phyloP scores from a whole-genome alignment of 1,140 invertebrate genomes.

The Brachystomella parvula region DNA sequence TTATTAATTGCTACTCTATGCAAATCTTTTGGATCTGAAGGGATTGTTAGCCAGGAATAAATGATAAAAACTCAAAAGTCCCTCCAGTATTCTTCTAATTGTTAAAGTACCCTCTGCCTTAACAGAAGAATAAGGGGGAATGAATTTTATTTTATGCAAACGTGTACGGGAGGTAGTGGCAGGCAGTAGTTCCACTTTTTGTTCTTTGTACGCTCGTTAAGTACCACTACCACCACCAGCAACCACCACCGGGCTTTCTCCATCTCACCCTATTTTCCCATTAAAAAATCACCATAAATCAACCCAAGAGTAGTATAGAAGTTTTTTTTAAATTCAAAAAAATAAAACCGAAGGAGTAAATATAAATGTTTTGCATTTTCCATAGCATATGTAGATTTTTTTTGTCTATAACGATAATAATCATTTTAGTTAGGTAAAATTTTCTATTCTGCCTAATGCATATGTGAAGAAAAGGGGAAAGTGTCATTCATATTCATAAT shows the following conservation, averaged over 20 bases:
- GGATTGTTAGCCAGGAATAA: too few species aligned
- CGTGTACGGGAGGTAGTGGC: not conserved
- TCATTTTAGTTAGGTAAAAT: too few species aligned
- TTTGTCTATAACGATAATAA: too few species aligned
- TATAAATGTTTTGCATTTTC: not conserved
- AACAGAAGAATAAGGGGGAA: too few species aligned
- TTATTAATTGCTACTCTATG: not conserved
- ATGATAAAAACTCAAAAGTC: not conserved
- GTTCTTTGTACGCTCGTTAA: not conserved
- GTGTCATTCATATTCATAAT: conserved; percentile 5
- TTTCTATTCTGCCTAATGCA: not conserved
- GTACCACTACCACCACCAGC: not conserved
- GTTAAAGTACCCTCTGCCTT: not conserved
- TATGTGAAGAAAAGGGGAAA: not conserved
- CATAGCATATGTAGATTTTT: conserved; percentile 3
- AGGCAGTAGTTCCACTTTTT: not conserved
- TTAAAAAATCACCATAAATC: conserved; percentile 11
- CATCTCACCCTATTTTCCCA: not conserved
- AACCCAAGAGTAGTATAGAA: not conserved
- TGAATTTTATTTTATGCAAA: too few species aligned
- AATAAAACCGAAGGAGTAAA: not conserved
- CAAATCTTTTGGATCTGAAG: too few species aligned
- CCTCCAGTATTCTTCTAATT: not conserved
- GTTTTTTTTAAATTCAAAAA: not conserved
- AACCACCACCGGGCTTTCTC: conserved; percentile 1